Base-by-base conservation (phyloP, 2,113 vertebrate genomes). In the Apodemus speciosus region DNA sequence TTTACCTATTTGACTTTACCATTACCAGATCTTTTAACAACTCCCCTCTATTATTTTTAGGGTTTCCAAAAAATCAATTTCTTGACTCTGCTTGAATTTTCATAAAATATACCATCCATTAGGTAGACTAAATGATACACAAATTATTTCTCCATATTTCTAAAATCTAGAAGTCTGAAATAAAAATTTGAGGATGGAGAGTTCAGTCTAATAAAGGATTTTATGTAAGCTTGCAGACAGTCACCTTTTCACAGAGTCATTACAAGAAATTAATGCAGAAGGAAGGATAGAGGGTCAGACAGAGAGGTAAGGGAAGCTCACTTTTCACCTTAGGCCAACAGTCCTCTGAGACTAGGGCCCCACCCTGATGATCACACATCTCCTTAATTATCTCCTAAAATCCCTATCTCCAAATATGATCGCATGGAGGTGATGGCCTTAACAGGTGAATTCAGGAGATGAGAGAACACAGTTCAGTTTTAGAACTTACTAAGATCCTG, bases 21-120 rank as follows among this genome's bases (percentile, higher is more conserved):
- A 81, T 9, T 66, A 16, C 13, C 58, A 86, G 88, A 92, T 72
- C 3, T 87, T 89, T 86, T 77, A 92, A 90, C 49, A 83, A 58
- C 9, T 25, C 46, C 18, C 6, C n/a, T 13, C 46, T 60, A 9
- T 0, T 68, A 18, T 40, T 21, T 56, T 16, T 32, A 80, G 38
- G 6, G 0, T 73, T 92, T 46, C 58, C 49, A 66, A 69, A 85
- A 20, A n/a, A 71, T 9, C 30, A 27, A 68, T 7, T 76, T 4
- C 46, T 18, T 60, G 80, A 58, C 7, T 93, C 16, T 49, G 7
- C 6, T 18, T 15, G 10, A 40, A 15, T 15, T 87, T 51, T 58
- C 43, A 69, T 88, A 88, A 85, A 80, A 90, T 85, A 69, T 49
- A 66, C 35, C 14, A 60, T 27, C 20, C 23, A 53, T 27, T 86